phyloP scores from a whole-genome alignment of 2,888 invertebrate species.

The Hololepta plana region DNA sequence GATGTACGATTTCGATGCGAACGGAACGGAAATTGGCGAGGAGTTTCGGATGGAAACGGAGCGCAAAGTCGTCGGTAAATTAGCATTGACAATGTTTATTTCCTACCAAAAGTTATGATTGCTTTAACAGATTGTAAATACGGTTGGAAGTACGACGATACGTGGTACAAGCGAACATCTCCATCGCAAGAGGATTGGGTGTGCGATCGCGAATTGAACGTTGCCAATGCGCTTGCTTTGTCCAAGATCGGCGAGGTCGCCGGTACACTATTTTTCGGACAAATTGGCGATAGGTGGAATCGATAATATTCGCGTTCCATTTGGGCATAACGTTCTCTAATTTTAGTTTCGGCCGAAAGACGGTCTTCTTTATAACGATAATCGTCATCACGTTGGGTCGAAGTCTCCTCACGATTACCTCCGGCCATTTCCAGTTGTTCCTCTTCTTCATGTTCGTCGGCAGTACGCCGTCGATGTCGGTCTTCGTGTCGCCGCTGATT shows the following conservation, averaged over 20 bases:
- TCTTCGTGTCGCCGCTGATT: slow-evolving; percentile 31
- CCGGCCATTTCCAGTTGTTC: slow-evolving; percentile 26
- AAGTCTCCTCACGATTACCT: slow-evolving; percentile 23
- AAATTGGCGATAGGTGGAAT: slow-evolving; percentile 38
- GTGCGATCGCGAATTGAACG: slow-evolving; percentile 32
- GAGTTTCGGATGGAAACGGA: not conserved
- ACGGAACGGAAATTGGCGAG: slow-evolving; percentile 1
- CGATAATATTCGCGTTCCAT: slow-evolving; percentile 13
- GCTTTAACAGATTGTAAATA: slow-evolving; percentile 30
- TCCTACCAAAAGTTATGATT: too few relatives aligned
- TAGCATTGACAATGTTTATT: not conserved
- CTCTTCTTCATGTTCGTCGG: slow-evolving; percentile 25
- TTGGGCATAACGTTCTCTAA: slow-evolving; percentile 4
- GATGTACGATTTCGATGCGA: slow-evolving; percentile 28
- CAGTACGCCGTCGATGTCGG: slow-evolving; percentile 27
- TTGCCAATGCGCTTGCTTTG: slow-evolving; percentile 34
- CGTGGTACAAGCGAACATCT: slow-evolving; percentile 32
- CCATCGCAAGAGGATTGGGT: slow-evolving; percentile 36
- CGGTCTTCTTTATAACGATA: slow-evolving; percentile 30
- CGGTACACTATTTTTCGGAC: slow-evolving; percentile 36
- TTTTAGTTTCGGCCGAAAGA: slow-evolving; percentile 30
- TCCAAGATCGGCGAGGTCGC: slow-evolving; percentile 33
- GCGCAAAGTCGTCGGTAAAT: slow-evolving; percentile 1
- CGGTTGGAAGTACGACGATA: slow-evolving; percentile 36
- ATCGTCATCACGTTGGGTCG: slow-evolving; percentile 27